Percentiles rank a stretch among this genome's conserved stretches.
These are phyloP conservation scores for Scaptomyza tumidula DNA, from an alignment of 2,888 invertebrate genomes.

Conservation along the genomic window DNA sequence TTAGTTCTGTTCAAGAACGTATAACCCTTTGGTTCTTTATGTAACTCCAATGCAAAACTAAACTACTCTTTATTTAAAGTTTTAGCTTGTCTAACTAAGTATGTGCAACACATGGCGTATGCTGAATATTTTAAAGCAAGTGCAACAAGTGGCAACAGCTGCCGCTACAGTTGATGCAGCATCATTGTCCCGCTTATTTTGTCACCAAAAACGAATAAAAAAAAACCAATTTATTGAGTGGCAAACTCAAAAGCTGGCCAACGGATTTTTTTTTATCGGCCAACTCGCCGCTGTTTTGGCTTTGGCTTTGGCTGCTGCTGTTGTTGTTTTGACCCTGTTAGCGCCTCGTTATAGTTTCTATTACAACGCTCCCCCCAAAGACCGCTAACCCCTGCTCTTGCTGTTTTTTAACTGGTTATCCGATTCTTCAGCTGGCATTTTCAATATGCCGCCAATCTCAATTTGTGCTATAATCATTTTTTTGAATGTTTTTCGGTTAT, in stretches of 20 bases:
- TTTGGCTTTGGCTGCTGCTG: not conserved
- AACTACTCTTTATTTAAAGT: not conserved
- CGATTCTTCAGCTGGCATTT: slow-evolving; percentile 47
- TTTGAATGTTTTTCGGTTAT: slow-evolving; percentile 11
- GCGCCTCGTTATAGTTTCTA: slow-evolving; percentile 64
- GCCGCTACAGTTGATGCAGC: not conserved
- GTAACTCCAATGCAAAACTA: too few relatives aligned
- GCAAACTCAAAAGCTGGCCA: slow-evolving; percentile 32
- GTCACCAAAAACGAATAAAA: slow-evolving; percentile 16
- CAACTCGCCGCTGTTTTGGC: slow-evolving; percentile 34
- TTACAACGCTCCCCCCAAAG: slow-evolving; percentile 5
- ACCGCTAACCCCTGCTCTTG: too few relatives aligned
- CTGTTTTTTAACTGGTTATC: slow-evolving; percentile 31
- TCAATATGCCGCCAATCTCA: slow-evolving; percentile 34
- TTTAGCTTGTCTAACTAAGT: slow-evolving; percentile 1
- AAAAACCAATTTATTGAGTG: slow-evolving; percentile 31
- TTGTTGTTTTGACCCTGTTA: slow-evolving; percentile 64
- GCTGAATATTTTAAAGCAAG: slow-evolving; percentile 39
- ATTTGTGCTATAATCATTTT: slow-evolving; percentile 44
- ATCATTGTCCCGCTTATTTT: slow-evolving; percentile 16
- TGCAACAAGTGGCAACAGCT: slow-evolving; percentile 24
- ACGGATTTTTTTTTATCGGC: slow-evolving; percentile 25
- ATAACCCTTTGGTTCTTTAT: too few relatives aligned
- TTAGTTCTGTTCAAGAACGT: too few relatives aligned
- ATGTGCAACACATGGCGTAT: slow-evolving; percentile 54